These are phyloP conservation scores for Xerus rutilus DNA, from an alignment of 2,797 vertebrate genomes.

Conservation along the genomic window DNA sequence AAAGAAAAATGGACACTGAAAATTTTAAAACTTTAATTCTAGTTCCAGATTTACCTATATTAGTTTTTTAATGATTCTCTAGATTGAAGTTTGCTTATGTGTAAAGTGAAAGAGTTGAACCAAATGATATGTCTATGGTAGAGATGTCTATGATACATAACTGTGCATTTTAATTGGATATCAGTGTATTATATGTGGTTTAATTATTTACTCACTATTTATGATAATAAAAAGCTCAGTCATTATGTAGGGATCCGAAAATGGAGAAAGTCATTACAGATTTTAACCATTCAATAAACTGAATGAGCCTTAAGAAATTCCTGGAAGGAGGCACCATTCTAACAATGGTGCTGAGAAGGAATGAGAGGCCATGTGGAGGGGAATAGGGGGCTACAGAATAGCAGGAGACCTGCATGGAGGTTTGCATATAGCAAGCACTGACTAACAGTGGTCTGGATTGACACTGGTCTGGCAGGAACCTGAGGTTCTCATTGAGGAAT, in stretches of 20 bases:
- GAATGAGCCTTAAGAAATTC: background rate
- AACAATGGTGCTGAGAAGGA: background rate
- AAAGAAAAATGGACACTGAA: conserved; percentile 10
- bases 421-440: background rate
- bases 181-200: background rate
- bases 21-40: conserved; percentile 28
- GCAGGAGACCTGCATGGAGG: background rate
- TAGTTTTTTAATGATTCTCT: background rate
- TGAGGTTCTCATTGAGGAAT: background rate
- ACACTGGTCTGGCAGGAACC: background rate
- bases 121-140: background rate
- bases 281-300: background rate
- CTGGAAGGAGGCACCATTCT: background rate
- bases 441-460: background rate
- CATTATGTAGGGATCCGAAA: background rate
- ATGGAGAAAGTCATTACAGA: background rate
- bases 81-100: background rate
- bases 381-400: no score
- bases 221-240: conserved; percentile 29
- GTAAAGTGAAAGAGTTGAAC: background rate
- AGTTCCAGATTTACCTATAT: background rate
- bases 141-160: no score
- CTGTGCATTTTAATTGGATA: conserved; percentile 10
- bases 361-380: background rate
- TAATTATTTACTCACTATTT: background rate